phyloP scores from a whole-genome alignment of 2,797 vertebrate species.

The Amblyopsis hoosieri region DNA sequence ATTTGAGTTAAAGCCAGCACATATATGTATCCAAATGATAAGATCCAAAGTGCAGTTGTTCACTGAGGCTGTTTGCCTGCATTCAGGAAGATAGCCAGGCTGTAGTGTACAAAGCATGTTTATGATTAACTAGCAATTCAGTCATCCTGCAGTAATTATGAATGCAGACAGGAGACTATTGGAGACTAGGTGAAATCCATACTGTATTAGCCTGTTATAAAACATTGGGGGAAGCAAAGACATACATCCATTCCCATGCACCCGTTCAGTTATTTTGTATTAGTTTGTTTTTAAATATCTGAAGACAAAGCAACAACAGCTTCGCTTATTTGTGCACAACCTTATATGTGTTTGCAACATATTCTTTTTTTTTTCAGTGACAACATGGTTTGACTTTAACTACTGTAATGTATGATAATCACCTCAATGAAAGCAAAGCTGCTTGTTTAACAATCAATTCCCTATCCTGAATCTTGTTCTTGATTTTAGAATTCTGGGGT shows the following conservation, averaged over 20 bases:
- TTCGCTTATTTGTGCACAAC: not conserved
- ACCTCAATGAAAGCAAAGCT: not conserved
- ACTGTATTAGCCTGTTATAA: not conserved
- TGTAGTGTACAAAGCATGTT: slow-evolving; percentile 53
- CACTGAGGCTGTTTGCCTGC: slow-evolving; percentile 7
- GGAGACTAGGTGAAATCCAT: slow-evolving; percentile 7
- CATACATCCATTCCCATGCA: not conserved
- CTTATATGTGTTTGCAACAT: no score
- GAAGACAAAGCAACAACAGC: no score
- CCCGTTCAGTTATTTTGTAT: not conserved
- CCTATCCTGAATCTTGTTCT: not conserved
- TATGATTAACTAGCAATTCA: slow-evolving; percentile 71
- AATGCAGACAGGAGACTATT: slow-evolving; percentile 7
- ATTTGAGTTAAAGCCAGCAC: no score
- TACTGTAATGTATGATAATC: not conserved
- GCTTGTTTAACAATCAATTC: not conserved
- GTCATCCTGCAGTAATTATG: slow-evolving; percentile 27
- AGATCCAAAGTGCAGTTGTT: slow-evolving; percentile 61
- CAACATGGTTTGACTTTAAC: not conserved
- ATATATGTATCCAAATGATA: not conserved
- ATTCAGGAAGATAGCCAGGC: slow-evolving; percentile 26
- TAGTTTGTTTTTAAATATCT: no score
- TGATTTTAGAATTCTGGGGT: not conserved
- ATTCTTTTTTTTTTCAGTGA: not conserved
- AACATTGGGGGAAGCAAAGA: not conserved